Base-by-base conservation (phyloP, 2,113 vertebrate species). In the Misgurnus mizolepis region DNA sequence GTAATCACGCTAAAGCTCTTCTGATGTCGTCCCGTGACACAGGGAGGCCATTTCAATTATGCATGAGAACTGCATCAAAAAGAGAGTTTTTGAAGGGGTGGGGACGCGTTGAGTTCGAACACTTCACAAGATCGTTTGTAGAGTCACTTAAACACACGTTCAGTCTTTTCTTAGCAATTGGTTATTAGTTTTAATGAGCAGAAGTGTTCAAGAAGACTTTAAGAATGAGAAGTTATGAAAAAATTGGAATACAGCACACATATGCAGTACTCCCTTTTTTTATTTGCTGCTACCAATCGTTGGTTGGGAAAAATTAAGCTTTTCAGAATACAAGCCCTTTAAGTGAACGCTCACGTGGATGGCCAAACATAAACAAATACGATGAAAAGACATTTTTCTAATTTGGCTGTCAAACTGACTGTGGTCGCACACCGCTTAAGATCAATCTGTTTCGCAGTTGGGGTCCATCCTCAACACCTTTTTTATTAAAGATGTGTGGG, bases 11-110 rank as follows among this genome's bases (percentile, higher is more conserved):
- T 79, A 85, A 83, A 87, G 85, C 84, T 70, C 84, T 67, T 87
- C 80, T 86, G 89, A 88, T 89, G 82, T 91, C 86, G 86, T 90
- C 90, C 84, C 81, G 74, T 77, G 85, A 89, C 79, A 82, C 80
- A 82, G 34, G 84, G 80, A 67, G 67, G 73, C 67, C 18, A 61
- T 78, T 79, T 92, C 85, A 88, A 90, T 92, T 80, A 91, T 92
- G 86, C 80, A 92, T 87, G 80, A 76, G 85, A 84, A 82, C 45
- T 18, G 76, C 89, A 90, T 88, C 87, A 89, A 90, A 90, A 72
- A 64, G 75, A 67, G 70, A 49, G 34, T 8, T 43, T 18, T 40
- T 65, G 3, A 67, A 47, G 72, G 64, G 74, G 22, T 22, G 22
- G 22, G 22, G 22, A 22, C 22, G 22, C 22, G 1, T 22, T 22